Percentiles rank a stretch among this genome's conserved stretches.
Evolutionary conservation across 2,113 vertebrate species (phyloP).

Genomic region (Myxocyprinus asiaticus): DNA sequence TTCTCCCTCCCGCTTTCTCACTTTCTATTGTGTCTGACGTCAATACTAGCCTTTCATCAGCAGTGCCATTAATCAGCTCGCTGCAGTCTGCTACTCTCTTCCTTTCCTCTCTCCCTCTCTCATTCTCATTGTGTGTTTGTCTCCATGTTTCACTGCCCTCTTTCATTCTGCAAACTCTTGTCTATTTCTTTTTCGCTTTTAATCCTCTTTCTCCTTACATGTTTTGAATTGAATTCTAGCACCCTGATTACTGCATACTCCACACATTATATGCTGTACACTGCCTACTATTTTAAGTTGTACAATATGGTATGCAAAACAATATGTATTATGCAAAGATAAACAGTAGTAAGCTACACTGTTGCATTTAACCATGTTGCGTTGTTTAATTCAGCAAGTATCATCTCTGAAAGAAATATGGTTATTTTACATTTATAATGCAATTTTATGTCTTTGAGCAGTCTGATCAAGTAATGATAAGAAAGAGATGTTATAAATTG

Average conservation of each 20-base stretch:
- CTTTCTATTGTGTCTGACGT: conserved; percentile 47
- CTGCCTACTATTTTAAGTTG: background rate
- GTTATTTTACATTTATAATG: too few species aligned
- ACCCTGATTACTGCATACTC: background rate
- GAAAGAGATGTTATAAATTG: too few species aligned
- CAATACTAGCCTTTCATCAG: conserved; percentile 48
- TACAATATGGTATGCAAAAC: too few species aligned
- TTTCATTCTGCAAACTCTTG: background rate
- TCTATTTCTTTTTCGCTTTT: conserved; percentile 7
- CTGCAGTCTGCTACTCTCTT: background rate
- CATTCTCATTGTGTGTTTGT: conserved; percentile 22
- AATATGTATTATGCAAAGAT: too few species aligned
- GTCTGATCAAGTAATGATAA: too few species aligned
- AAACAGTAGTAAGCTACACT: too few species aligned
- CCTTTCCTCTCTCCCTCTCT: background rate
- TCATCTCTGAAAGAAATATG: too few species aligned
- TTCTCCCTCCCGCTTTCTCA: conserved; percentile 5
- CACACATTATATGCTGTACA: too few species aligned
- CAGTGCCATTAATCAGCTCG: conserved; percentile 44
- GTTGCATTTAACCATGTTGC: too few species aligned
- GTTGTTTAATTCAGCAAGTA: too few species aligned
- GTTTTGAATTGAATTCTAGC: background rate
- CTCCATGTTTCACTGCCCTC: conserved; percentile 26
- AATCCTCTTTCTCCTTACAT: conserved; percentile 9
- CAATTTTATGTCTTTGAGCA: too few species aligned